Evolutionary conservation across 2,113 vertebrate genomes (phyloP).

Genomic region (Colossoma macropomum): DNA sequence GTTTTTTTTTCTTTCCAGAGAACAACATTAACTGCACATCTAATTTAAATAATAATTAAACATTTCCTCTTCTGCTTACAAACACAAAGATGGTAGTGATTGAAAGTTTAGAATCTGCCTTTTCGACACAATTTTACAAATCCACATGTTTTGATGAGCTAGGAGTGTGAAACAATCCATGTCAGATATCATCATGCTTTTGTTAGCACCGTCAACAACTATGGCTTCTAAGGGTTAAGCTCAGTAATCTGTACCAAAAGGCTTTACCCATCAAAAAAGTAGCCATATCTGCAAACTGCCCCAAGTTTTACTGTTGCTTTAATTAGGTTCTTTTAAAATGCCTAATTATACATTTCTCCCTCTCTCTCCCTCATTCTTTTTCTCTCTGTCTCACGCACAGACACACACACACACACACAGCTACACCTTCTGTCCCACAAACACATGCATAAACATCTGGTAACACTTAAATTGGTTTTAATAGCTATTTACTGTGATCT

Average conservation of each 20-base stretch:
- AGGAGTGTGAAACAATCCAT: no score
- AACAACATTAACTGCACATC: no score
- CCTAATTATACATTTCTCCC: constrained; percentile 51
- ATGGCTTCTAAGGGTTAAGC: background rate
- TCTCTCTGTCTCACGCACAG: constrained; percentile 41
- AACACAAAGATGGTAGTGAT: background rate
- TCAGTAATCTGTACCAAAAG: constrained; percentile 13
- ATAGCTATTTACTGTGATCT: constrained; percentile 81
- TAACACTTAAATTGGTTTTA: constrained; percentile 75
- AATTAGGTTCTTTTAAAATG: constrained; percentile 48
- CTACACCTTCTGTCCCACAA: constrained; percentile 64
- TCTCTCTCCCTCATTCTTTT: background rate
- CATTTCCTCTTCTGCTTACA: background rate
- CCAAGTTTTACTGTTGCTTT: constrained; percentile 31
- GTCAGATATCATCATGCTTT: background rate
- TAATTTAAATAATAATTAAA: background rate
- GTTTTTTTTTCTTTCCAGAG: no score
- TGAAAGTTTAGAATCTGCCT: background rate
- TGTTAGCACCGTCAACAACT: background rate
- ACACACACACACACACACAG: constrained; percentile 38
- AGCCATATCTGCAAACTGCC: constrained; percentile 26
- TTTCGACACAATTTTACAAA: background rate
- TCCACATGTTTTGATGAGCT: no score
- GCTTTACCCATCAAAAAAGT: constrained; percentile 17
- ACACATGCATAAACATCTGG: constrained; percentile 79